Evolutionary conservation across 2,888 invertebrate genomes (phyloP).

Genomic region (Machimus rusticus): DNA sequence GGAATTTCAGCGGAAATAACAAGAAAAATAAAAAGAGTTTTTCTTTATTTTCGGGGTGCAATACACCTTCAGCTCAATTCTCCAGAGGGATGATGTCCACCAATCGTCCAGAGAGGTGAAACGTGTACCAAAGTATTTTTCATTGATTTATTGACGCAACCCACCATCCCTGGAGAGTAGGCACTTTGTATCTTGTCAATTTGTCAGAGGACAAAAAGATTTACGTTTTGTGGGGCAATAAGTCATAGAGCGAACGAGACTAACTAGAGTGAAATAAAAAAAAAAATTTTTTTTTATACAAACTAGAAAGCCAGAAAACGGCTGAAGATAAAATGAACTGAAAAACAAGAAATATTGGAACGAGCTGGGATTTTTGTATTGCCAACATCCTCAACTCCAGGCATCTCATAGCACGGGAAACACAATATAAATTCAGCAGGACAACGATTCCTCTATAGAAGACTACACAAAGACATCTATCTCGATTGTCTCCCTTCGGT

Average conservation of each 20-base stretch:
- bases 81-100: neutral
- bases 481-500: neutral
- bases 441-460: neutral
- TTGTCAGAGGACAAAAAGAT: slow-evolving; percentile 8
- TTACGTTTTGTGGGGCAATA: slow-evolving; percentile 3
- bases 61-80: neutral
- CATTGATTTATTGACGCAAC: slow-evolving; percentile 29
- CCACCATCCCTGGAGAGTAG: slow-evolving; percentile 6
- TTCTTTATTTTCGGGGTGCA: neutral
- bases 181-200: slow-evolving; percentile 36
- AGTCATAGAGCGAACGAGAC: neutral
- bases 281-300: neutral
- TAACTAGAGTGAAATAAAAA: neutral
- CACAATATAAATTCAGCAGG: neutral
- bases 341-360: slow-evolving; percentile 1
- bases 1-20: neutral
- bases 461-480: neutral
- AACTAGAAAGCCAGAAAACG: neutral
- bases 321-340: neutral
- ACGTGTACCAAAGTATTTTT: neutral
- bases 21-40: neutral
- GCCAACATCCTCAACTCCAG: neutral
- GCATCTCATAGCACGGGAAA: neutral
- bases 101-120: neutral
- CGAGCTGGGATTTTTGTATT: slow-evolving; percentile 17